Evolutionary conservation across 2,888 invertebrate species (phyloP), one percentile per base, ranked within the genome.

Genomic region (Leptinotarsa juncta): DNA sequence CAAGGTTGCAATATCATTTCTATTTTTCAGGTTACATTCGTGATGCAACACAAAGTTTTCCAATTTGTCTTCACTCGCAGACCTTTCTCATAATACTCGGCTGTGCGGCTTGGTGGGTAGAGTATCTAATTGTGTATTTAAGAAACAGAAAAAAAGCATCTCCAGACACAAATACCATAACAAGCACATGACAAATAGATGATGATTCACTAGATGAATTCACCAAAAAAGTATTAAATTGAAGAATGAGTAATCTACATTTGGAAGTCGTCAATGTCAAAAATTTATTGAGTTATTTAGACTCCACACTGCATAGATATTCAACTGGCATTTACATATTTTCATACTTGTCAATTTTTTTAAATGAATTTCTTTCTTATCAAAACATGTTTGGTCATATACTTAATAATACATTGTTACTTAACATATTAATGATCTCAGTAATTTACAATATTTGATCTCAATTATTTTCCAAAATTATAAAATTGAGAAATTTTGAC

Each of bases 41-140:
- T 82, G 94, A 94, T 84, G 88, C 89, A 78, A 93, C 93, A 4
- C 88, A 89, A 70, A 94, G 94, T 83, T 94, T 91, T 84, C 90
- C 93, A 0, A 89, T 90, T 10, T 93, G 93, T 84, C 92, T 94
- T 75, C 94, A 94, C 87, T 91, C 93, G 4, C 94, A 94, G 84
- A 93, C 93, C 76, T 89, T 92, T 7, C 89, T 93, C 76, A 93
- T 94, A 66, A 89, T 92, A 89, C 87, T 92, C 0, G 94, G 94
- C 82, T 91, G 91, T 7, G 76, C 92, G 5, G 93, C 93, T 1
- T 94, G 94, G 94, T 89, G 90, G 75, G 89, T 93, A 20, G 94
- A 94, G 83, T 92, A 91, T 84, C 85, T 90, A 60, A 80, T 85
- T 65, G 72, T 78, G 60, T 86, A 84, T 80, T 83, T 77, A 53